Percentiles rank a stretch among this genome's conserved stretches.
phyloP scores from a whole-genome alignment of 2,113 vertebrate species.

The Oceanodroma tethys region DNA sequence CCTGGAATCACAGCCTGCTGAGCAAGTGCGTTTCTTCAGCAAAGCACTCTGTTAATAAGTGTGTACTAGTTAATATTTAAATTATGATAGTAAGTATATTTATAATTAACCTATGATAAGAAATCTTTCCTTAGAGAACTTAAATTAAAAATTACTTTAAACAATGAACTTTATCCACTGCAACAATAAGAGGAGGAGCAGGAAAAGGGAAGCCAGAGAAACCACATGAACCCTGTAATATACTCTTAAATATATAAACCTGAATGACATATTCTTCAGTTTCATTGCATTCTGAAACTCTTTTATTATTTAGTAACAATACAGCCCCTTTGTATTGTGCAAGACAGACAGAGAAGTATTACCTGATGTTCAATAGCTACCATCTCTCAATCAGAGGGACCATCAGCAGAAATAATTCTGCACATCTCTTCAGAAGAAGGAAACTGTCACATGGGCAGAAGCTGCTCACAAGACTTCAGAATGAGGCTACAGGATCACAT shows the following conservation, averaged over 20 bases:
- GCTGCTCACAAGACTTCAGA: not conserved
- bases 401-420: not conserved
- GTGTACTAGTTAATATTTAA: not conserved
- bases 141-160: not conserved
- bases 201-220: not conserved
- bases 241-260: not conserved
- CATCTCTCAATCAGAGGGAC: not conserved
- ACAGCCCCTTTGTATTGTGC: not conserved
- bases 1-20: not conserved
- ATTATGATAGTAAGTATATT: not conserved
- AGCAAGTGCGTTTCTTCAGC: not conserved
- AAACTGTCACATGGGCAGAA: accelerated
- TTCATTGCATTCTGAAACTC: not conserved
- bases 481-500: not conserved
- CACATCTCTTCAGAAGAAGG: not conserved
- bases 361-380: not conserved
- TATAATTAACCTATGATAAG: not conserved
- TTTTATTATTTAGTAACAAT: not conserved
- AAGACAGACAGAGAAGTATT: not conserved
- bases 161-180: not conserved
- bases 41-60: not conserved
- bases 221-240: not conserved
- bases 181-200: not conserved
- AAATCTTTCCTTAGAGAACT: not conserved
- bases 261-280: not conserved